phyloP scores from a whole-genome alignment of 2,113 vertebrate genomes.

The Probosciger aterrimus region DNA sequence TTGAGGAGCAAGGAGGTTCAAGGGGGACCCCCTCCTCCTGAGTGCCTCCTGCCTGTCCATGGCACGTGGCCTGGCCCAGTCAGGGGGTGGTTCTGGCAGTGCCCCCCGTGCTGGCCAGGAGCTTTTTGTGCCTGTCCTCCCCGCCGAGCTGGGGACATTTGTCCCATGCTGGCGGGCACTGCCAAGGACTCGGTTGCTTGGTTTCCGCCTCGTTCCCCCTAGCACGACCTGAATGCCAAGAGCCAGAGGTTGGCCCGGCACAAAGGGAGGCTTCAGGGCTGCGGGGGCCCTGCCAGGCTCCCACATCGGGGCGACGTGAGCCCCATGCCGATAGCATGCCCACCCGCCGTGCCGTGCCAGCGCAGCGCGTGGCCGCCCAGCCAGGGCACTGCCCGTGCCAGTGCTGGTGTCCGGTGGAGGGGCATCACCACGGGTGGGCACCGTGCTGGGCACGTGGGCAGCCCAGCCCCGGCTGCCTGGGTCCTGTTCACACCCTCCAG shows the following conservation, averaged over 20 bases:
- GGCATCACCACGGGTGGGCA: background rate
- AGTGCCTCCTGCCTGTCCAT: background rate
- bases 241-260: constrained; percentile 22
- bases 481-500: fast-evolving
- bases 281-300: constrained; percentile 11
- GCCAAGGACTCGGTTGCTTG: constrained; percentile 63
- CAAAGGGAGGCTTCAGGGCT: constrained; percentile 41
- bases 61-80: background rate
- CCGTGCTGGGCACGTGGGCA: background rate
- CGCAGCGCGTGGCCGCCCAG: background rate
- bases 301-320: constrained; percentile 35
- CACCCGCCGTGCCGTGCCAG: background rate
- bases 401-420: fast-evolving
- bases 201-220: constrained; percentile 38
- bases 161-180: background rate
- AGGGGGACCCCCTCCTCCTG: background rate
- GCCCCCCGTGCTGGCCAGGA: background rate
- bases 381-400: background rate
- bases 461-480: background rate
- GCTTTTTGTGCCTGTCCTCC: constrained; percentile 31
- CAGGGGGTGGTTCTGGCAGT: background rate
- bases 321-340: constrained; percentile 31
- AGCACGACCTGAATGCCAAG: constrained; percentile 53
- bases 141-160: background rate
- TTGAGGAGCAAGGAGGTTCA: background rate